Percentiles rank a stretch among this genome's conserved stretches.
These are phyloP conservation scores for Pardosa pseudoannulata DNA, from an alignment of 2,888 invertebrate species.

Conservation along the genomic window DNA sequence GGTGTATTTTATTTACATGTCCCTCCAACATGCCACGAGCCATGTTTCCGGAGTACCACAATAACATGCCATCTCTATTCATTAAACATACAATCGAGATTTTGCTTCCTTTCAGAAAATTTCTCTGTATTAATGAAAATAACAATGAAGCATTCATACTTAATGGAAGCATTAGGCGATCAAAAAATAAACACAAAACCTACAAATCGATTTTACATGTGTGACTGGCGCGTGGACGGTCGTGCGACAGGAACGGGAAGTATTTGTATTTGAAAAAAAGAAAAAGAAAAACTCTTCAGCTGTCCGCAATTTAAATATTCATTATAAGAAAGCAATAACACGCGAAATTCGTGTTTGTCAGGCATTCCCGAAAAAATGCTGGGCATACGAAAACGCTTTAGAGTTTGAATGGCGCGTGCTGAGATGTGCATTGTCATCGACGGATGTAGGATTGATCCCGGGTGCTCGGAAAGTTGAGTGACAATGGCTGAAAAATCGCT, in stretches of 20 bases:
- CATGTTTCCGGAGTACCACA: not conserved
- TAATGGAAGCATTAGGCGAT: not conserved
- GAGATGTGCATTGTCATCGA: constrained; percentile 15
- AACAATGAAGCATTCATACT: not conserved
- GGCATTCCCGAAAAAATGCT: not conserved
- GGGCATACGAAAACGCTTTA: not conserved
- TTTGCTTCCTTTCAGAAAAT: not conserved
- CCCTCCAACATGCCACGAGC: not conserved
- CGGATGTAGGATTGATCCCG: not conserved
- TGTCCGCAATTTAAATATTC: constrained; percentile 4
- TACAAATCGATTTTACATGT: not conserved
- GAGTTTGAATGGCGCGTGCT: constrained; percentile 7
- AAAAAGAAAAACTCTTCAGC: constrained; percentile 19
- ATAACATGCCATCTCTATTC: not conserved
- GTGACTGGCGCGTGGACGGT: not conserved
- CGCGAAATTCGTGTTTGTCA: constrained; percentile 1
- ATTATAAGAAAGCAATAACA: not conserved
- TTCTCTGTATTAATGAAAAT: not conserved
- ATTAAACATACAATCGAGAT: not conserved
- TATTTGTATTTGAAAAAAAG: not conserved
- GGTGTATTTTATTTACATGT: too few relatives aligned
- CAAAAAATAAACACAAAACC: not conserved
- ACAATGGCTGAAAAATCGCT: constrained; percentile 15
- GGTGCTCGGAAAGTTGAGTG: not conserved
- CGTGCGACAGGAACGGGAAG: constrained; percentile 1